phyloP scores from a whole-genome alignment of 2,113 vertebrate species.

The Eleginops maclovinus region DNA sequence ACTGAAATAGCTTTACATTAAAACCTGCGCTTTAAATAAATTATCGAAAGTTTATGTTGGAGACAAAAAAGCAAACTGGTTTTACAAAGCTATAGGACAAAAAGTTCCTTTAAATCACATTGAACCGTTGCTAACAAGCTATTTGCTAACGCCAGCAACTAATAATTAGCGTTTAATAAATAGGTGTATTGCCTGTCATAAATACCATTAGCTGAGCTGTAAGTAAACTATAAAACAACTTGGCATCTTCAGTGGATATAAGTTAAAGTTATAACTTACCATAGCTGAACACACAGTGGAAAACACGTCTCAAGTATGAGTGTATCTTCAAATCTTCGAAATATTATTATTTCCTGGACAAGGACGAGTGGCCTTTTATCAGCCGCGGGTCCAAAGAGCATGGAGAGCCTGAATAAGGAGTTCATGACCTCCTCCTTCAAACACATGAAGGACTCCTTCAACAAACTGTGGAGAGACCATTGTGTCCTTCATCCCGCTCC shows the following conservation, averaged over 20 bases:
- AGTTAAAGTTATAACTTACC: slow-evolving; percentile 55
- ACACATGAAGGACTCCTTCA: slow-evolving; percentile 5
- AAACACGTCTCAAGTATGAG: background rate
- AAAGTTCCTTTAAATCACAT: background rate
- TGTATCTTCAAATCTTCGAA: slow-evolving; percentile 1
- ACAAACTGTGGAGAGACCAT: background rate
- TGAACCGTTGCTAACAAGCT: slow-evolving; percentile 18
- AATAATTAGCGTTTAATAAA: slow-evolving; percentile 1
- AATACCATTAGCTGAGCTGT: background rate
- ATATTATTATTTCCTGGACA: slow-evolving; percentile 25
- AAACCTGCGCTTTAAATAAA: no score
- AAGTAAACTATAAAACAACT: background rate
- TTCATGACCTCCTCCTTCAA: slow-evolving; percentile 48
- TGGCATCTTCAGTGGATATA: background rate
- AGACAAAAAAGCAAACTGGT: background rate
- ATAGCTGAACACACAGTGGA: slow-evolving; percentile 24
- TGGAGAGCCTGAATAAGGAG: slow-evolving; percentile 30
- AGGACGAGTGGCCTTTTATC: slow-evolving; percentile 44
- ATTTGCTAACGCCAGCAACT: slow-evolving; percentile 1
- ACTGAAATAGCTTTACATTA: no score
- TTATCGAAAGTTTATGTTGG: no score
- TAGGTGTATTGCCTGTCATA: background rate
- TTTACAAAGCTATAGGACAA: background rate
- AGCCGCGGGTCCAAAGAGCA: slow-evolving; percentile 71
- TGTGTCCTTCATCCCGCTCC: background rate